Percentiles rank a stretch among this genome's conserved stretches.
Conservation (phyloP, 2,113 vertebrate species). For the Anhinga anhinga region DNA sequence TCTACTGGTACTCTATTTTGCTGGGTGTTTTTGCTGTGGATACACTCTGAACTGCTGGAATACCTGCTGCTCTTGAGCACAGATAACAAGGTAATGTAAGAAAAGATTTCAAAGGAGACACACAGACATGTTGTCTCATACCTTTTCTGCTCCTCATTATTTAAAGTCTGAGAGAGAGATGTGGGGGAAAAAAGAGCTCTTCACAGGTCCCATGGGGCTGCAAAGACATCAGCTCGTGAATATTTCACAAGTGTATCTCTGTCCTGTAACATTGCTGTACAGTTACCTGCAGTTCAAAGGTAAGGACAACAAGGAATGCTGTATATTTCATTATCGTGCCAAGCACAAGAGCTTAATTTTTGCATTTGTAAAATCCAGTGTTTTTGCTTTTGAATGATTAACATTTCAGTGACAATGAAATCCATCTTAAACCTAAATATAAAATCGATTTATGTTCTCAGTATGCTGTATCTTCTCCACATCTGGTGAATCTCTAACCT, state of each 20-base stretch:
- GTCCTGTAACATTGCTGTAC: conserved; percentile 47
- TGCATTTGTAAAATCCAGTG: neutral
- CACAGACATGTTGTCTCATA: conserved; percentile 53
- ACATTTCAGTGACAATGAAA: neutral
- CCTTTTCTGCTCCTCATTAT: conserved; percentile 64
- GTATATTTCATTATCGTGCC: neutral
- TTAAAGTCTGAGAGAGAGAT: conserved; percentile 66
- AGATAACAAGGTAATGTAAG: conserved; percentile 64
- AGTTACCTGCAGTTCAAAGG: conserved; percentile 62
- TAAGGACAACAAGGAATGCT: conserved; percentile 32
- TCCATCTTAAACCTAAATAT: neutral
- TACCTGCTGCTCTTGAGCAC: conserved; percentile 48
- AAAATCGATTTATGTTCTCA: neutral
- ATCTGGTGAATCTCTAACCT: neutral
- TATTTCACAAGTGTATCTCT: conserved; percentile 67
- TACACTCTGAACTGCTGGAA: conserved; percentile 29
- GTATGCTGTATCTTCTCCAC: neutral
- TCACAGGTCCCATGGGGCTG: conserved; percentile 64
- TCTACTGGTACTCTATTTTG: neutral
- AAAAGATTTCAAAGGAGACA: conserved; percentile 66
- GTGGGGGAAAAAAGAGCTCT: conserved; percentile 49
- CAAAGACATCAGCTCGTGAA: conserved; percentile 64
- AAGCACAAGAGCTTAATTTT: neutral
- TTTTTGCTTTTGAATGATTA: neutral
- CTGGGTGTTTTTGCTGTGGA: conserved; percentile 10